Evolutionary conservation across 1,140 invertebrate genomes (phyloP).

Genomic region (Eueides isabella): DNA sequence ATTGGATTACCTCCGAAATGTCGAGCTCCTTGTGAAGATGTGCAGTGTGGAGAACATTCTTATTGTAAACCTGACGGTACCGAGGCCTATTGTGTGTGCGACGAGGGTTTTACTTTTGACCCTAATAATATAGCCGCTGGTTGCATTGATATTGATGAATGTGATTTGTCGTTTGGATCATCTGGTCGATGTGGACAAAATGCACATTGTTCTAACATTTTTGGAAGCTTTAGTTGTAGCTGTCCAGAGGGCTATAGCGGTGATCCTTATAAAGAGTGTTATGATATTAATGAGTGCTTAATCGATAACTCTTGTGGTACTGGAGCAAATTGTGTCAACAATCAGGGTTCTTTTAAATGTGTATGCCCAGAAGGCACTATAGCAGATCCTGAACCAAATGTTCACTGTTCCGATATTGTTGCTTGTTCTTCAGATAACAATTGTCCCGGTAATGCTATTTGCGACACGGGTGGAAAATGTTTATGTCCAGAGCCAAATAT

Average conservation of each 20-base stretch:
- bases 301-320: conserved; percentile 86
- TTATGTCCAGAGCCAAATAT: conserved; percentile 95
- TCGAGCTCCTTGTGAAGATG: conserved; percentile 95
- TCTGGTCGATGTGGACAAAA: conserved; percentile 92
- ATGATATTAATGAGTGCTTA: conserved; percentile 92
- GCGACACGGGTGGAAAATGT: conserved; percentile 89
- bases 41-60: conserved; percentile 93
- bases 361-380: conserved; percentile 90
- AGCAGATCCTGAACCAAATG: conserved; percentile 91
- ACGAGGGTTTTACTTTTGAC: conserved; percentile 96
- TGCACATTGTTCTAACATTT: conserved; percentile 91
- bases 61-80: conserved; percentile 94
- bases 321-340: conserved; percentile 91
- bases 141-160: conserved; percentile 97
- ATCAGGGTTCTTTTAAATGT: conserved; percentile 89
- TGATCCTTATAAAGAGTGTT: conserved; percentile 89
- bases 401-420: conserved; percentile 90
- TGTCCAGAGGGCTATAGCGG: conserved; percentile 91
- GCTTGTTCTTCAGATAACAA: conserved; percentile 89
- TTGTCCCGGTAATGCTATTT: conserved; percentile 95
- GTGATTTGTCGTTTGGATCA: conserved; percentile 89
- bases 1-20: conserved; percentile 92
- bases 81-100: conserved; percentile 95
- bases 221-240: conserved; percentile 89
- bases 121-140: conserved; percentile 93